Evolutionary conservation across 2,113 vertebrate species (phyloP).

Genomic region (Bubo bubo): DNA sequence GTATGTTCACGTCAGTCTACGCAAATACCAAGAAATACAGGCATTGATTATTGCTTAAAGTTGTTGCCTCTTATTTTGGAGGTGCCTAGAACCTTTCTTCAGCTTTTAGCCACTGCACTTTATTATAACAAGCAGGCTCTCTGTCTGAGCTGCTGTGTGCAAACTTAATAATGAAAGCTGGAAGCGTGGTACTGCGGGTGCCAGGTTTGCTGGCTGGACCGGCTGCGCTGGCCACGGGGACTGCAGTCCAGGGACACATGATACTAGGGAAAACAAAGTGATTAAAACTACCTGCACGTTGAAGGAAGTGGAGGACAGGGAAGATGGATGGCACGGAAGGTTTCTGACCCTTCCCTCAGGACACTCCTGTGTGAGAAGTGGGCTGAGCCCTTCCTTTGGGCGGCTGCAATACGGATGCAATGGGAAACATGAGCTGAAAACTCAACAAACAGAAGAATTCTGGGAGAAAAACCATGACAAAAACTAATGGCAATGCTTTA

Average conservation of each 20-base stretch:
- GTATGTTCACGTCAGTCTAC: neutral
- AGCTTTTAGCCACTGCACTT: neutral
- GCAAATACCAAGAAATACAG: neutral
- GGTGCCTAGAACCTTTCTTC: neutral
- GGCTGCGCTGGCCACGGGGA: neutral
- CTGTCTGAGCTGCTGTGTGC: neutral
- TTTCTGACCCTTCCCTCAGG: neutral
- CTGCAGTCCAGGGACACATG: neutral
- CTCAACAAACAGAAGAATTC: neutral
- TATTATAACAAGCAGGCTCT: neutral
- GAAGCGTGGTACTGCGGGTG: neutral
- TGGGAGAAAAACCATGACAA: neutral
- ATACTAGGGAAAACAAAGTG: neutral
- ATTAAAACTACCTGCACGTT: neutral
- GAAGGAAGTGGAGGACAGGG: neutral
- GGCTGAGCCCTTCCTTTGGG: neutral
- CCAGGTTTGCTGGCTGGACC: neutral
- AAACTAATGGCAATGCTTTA: neutral
- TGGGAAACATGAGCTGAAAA: neutral
- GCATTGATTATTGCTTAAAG: neutral
- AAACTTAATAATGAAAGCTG: neutral
- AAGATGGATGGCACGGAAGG: neutral
- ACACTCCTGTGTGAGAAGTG: neutral
- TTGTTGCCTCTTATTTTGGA: neutral
- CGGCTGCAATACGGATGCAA: neutral